A percentile compares a stretch with the other conserved stretches of the same genome.
phyloP scores from a whole-genome alignment of 2,888 invertebrate species.

The Eristalinus aeneus region DNA sequence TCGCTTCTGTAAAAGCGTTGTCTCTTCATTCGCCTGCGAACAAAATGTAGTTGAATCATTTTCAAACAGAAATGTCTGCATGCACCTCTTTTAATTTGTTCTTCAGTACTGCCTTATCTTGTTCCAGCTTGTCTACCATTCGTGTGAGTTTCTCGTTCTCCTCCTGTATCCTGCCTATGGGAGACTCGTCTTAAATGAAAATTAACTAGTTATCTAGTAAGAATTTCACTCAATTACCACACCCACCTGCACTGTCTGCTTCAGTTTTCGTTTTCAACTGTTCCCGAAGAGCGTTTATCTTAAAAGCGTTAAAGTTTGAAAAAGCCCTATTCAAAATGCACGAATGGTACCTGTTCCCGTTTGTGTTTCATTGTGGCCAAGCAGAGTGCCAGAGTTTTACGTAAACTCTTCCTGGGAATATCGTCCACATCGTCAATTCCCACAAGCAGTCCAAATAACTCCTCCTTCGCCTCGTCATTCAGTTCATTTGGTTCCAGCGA shows the following conservation, averaged over 20 bases:
- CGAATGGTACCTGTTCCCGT: conserved; percentile 74
- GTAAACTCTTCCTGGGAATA: conserved; percentile 77
- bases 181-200: conserved; percentile 71
- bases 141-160: conserved; percentile 79
- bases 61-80: conserved; percentile 74
- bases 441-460: conserved; percentile 76
- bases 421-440: conserved; percentile 75
- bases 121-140: conserved; percentile 72
- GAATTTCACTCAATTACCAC: not conserved
- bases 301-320: no score
- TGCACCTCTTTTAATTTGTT: conserved; percentile 77
- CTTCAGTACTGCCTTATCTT: not conserved
- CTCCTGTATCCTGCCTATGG: conserved; percentile 74
- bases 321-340: not conserved
- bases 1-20: conserved; percentile 76
- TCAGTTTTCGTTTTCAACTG: conserved; percentile 71
- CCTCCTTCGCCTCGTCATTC: conserved; percentile 73
- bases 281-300: conserved; percentile 69
- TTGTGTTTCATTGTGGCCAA: conserved; percentile 77
- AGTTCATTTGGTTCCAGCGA: conserved; percentile 43
- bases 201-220: not conserved
- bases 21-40: conserved; percentile 77
- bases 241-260: conserved; percentile 71
- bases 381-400: conserved; percentile 78
- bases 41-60: not conserved